phyloP scores from a whole-genome alignment of 2,797 vertebrate genomes.

The Mormyrus hasselquistii region DNA sequence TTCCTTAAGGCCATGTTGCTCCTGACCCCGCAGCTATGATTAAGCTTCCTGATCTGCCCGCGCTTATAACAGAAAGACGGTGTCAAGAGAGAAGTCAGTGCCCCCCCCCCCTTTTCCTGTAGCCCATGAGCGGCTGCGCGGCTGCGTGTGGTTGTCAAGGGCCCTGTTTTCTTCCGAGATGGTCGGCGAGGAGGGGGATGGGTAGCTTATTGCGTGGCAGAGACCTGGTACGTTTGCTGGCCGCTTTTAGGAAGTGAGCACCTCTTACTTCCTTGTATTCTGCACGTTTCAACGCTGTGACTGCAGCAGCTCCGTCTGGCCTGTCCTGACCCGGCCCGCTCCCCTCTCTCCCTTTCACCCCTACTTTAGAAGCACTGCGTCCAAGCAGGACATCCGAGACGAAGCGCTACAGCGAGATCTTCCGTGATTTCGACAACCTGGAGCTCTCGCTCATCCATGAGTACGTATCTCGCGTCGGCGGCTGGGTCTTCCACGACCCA shows the following conservation, averaged over 20 bases:
- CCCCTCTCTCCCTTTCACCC: not conserved
- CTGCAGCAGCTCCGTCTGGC: not conserved
- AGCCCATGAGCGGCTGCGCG: not conserved
- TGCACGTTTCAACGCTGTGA: not conserved
- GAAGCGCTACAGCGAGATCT: constrained; percentile 87
- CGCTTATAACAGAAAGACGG: not conserved
- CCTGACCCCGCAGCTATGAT: not conserved
- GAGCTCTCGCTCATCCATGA: constrained; percentile 67
- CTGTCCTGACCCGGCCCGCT: not conserved
- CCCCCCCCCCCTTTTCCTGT: not conserved
- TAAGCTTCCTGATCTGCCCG: not conserved
- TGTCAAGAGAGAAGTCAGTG: not conserved
- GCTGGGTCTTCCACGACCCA: not conserved
- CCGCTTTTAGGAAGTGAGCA: constrained; percentile 8
- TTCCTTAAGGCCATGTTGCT: not conserved
- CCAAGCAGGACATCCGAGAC: constrained; percentile 42
- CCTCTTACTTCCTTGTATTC: constrained; percentile 9
- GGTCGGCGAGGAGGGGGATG: not conserved
- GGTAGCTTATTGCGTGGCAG: not conserved
- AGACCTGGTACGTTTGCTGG: not conserved
- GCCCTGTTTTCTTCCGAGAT: not conserved
- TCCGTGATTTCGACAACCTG: constrained; percentile 80
- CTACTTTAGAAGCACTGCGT: constrained; percentile 50
- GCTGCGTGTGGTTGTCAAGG: not conserved
- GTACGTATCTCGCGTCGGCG: constrained; percentile 56